These are phyloP conservation scores for Notolepis coatsorum DNA, from an alignment of 2,797 vertebrate species.

Conservation along the genomic window DNA sequence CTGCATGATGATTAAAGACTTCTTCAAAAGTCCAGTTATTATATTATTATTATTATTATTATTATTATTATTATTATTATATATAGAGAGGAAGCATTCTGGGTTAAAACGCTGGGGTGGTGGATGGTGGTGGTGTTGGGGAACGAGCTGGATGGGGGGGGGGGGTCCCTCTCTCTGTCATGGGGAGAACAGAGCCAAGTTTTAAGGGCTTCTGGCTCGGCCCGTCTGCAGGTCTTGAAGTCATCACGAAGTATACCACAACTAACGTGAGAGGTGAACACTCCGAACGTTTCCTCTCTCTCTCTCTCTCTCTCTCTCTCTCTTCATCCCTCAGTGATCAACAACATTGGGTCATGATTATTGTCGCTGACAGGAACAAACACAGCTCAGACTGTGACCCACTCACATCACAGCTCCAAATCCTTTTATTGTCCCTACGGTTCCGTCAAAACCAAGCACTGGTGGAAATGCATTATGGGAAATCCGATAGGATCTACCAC, in stretches of 20 bases:
- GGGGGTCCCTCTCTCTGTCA: too few species aligned
- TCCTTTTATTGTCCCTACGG: conserved; percentile 11
- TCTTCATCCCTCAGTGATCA: conserved; percentile 1
- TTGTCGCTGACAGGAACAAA: conserved; percentile 1
- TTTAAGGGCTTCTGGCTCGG: background rate
- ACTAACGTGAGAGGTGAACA: background rate
- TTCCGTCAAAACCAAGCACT: conserved; percentile 1
- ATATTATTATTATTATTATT: too few species aligned
- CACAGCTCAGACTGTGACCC: background rate
- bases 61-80: too few species aligned
- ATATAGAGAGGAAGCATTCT: too few species aligned
- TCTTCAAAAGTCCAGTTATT: too few species aligned
- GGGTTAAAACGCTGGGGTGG: too few species aligned
- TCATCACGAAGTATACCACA: background rate
- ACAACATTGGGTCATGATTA: conserved; percentile 8
- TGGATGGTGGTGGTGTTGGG: too few species aligned
- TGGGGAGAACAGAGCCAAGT: background rate
- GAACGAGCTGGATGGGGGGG: too few species aligned
- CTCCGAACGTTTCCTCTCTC: background rate
- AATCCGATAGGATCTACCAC: conserved; percentile 21
- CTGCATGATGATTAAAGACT: too few species aligned
- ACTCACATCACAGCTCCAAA: conserved; percentile 24
- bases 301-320: background rate
- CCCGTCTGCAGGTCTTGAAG: background rate
- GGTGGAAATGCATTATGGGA: conserved; percentile 44